These are phyloP conservation scores for Eidolon dupreanum DNA, from an alignment of 2,797 vertebrate species.

Conservation along the genomic window DNA sequence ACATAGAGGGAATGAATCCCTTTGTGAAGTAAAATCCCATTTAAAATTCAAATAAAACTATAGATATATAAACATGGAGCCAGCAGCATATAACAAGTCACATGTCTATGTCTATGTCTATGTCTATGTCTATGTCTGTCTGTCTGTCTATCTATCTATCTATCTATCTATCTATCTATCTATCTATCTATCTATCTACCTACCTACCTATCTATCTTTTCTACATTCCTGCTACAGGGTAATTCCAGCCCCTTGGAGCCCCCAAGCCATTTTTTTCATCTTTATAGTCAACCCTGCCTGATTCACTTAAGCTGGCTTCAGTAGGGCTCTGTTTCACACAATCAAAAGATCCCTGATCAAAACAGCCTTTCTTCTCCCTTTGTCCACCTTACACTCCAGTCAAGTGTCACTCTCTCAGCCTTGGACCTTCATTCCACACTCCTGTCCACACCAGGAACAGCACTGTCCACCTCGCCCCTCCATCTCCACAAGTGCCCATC, in stretches of 20 bases:
- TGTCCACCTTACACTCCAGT: not conserved
- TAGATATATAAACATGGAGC: not conserved
- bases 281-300: not conserved
- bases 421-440: not conserved
- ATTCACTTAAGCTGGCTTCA: not conserved
- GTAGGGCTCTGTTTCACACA: not conserved
- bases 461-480: fast-evolving
- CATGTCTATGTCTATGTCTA: no score
- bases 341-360: not conserved
- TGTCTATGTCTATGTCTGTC: no score
- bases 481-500: fast-evolving
- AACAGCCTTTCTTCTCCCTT: not conserved
- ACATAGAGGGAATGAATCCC: not conserved
- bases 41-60: not conserved
- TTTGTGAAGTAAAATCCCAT: not conserved
- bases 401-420: not conserved
- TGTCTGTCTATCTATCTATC: no score
- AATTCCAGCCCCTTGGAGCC: not conserved
- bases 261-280: not conserved
- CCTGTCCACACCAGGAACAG: not conserved
- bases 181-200: no score
- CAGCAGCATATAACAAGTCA: not conserved
- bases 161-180: no score
- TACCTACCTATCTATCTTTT: no score
- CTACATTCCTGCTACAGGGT: not conserved